These are phyloP conservation scores for Mus spretus DNA, from an alignment of 2,797 vertebrate genomes.

Conservation along the genomic window DNA sequence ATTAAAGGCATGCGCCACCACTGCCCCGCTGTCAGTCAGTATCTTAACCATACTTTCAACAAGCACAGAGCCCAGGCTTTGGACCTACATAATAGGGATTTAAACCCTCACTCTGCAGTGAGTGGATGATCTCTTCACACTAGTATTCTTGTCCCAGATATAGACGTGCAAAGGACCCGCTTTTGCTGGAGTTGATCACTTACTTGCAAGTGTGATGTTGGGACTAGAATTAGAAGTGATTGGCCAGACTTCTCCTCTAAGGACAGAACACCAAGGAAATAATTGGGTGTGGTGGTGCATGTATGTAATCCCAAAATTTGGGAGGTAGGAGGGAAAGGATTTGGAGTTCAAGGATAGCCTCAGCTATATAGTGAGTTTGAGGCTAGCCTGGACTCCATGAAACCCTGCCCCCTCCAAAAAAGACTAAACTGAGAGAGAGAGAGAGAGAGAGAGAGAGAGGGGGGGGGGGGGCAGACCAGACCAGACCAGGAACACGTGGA, in stretches of 20 bases:
- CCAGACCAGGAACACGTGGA: too few relatives aligned
- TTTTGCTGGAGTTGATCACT: not conserved
- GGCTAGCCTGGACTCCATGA: not conserved
- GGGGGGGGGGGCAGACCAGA: too few relatives aligned
- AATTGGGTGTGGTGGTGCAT: too few relatives aligned
- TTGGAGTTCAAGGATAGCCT: not conserved
- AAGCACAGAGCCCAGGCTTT: not conserved
- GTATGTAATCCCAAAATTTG: not conserved
- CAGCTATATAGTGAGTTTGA: not conserved
- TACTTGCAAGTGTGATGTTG: not conserved
- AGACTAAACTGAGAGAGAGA: not conserved
- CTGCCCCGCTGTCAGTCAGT: not conserved
- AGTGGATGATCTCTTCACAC: not conserved
- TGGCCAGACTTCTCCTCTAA: not conserved
- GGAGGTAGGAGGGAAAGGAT: not conserved
- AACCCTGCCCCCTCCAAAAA: not conserved
- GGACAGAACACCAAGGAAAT: not conserved
- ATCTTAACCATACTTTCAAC: not conserved
- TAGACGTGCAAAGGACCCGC: not conserved
- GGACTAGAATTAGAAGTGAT: not conserved
- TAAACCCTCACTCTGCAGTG: not conserved
- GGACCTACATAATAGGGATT: not conserved
- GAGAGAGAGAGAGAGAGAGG: too few relatives aligned
- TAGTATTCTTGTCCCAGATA: not conserved
- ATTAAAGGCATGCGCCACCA: too few relatives aligned